A percentile compares a stretch with the other conserved stretches of the same genome.
Evolutionary conservation across 1,140 invertebrate species (phyloP).

Genomic region (Cataglyphis hispanica): DNA sequence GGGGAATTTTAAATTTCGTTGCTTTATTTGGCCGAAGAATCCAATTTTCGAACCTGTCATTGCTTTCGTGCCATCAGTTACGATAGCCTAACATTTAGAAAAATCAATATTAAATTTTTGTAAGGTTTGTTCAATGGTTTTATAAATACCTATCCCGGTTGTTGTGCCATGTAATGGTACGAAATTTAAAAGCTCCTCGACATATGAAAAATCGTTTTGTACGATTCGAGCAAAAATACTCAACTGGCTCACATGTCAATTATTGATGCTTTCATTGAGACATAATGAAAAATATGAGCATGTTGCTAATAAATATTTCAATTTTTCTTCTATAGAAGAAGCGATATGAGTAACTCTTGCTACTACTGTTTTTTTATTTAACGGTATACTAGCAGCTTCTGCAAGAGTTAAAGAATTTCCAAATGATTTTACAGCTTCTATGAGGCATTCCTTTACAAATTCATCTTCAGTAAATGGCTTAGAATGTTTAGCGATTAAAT

Average conservation of each 20-base stretch:
- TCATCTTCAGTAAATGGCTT: not conserved
- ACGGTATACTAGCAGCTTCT: conserved; percentile 1
- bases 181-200: conserved; percentile 2
- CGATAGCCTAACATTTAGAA: too few relatives aligned
- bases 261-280: not conserved
- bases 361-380: not conserved
- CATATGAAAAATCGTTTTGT: not conserved
- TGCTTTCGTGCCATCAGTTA: too few relatives aligned
- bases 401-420: not conserved
- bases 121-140: too few relatives aligned
- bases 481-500: not conserved
- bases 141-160: too few relatives aligned
- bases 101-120: too few relatives aligned
- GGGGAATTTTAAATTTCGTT: not conserved
- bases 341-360: not conserved
- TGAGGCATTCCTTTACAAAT: conserved; percentile 15
- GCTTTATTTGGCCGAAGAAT: too few relatives aligned
- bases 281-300: not conserved
- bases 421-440: not conserved
- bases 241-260: too few relatives aligned
- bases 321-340: not conserved
- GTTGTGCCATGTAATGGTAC: too few relatives aligned
- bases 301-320: not conserved
- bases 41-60: too few relatives aligned
- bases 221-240: too few relatives aligned